Conservation (phyloP, 1,140 invertebrate species). For the Macrocentrus cingulum region DNA sequence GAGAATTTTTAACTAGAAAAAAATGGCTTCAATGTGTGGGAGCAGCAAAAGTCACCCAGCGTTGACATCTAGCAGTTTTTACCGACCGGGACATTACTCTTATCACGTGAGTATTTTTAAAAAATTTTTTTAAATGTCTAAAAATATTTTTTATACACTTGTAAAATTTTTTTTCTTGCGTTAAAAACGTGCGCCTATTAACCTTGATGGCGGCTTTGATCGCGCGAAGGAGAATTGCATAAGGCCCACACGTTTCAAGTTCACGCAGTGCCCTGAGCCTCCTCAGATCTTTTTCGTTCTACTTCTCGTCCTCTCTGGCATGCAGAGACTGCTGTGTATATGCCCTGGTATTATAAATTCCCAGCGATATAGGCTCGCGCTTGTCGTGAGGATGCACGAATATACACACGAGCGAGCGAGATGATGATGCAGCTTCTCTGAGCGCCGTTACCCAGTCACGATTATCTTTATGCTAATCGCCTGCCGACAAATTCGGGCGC, state of each 20-base stretch:
- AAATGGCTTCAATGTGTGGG: constrained; percentile 56
- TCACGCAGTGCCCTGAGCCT: constrained; percentile 8
- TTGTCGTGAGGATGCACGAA: constrained; percentile 7
- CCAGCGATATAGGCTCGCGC: constrained; percentile 1
- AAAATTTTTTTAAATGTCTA: not conserved
- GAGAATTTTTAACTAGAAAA: constrained; percentile 18
- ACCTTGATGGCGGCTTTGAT: constrained; percentile 11
- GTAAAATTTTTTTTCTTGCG: not conserved
- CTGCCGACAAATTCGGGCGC: constrained; percentile 8
- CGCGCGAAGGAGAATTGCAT: constrained; percentile 16
- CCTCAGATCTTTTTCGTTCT: not conserved
- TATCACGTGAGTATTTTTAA: constrained; percentile 49
- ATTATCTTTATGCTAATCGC: constrained; percentile 29
- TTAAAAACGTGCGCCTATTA: not conserved
- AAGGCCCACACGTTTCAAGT: constrained; percentile 18
- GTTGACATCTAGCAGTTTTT: constrained; percentile 50
- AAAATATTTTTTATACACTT: too few species aligned
- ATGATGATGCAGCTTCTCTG: constrained; percentile 15
- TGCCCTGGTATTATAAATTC: constrained; percentile 11
- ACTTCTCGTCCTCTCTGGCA: constrained; percentile 16
- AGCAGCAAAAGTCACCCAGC: constrained; percentile 53
- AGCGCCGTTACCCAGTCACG: constrained; percentile 16
- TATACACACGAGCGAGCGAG: not conserved
- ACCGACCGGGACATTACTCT: constrained; percentile 50
- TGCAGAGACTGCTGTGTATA: not conserved